Evolutionary conservation across 2,888 invertebrate genomes (phyloP), one percentile per base, ranked within the genome.

Genomic region (Drosophila diplacantha): DNA sequence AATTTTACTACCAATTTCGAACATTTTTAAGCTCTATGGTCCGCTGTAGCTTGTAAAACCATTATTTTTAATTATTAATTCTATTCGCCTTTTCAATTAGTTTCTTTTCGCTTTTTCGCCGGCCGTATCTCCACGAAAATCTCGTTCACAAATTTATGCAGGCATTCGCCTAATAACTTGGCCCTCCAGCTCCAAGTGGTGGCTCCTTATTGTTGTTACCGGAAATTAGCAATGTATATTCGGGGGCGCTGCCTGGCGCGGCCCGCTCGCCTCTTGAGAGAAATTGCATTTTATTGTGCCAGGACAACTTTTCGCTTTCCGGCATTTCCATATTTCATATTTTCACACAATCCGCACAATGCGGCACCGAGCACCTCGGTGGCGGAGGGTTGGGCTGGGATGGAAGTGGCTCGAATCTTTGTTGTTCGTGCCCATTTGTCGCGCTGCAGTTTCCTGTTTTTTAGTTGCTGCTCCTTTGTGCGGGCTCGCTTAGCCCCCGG

Each of bases 231-330:
- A 67, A 67, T 67, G 68, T 60, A 59, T 49, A 59, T 49, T 39
- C 57, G 57, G 38, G 12, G 12, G 29, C 34, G n/a, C 34, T 26
- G 60, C 64, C 29, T 59, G 26, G 3, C 44, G 18, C 29, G 38
- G 26, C 44, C 18, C 37, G n/a, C 5, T 32, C 39, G 51, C 31
- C 59, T 32, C 57, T 59, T 74, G 53, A 50, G 49, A 63, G 47
- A 75, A 80, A 67, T 78, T 78, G 81, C 70, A 72, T 67, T 75
- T 71, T 66, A 72, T 72, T 77, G 69, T 55, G 57, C 43, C 29
- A 60, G 43, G 35, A 61, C 56, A 69, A 71, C 47, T 76, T 76
- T 79, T 63, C 57, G 54, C 62, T 74, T 69, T 77, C 74, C 74
- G 56, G 62, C 58, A 54, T 70, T 59, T 60, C 57, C 70, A 55